These are phyloP conservation scores for Catharus minimus DNA, from an alignment of 2,113 vertebrate species.

Conservation along the genomic window DNA sequence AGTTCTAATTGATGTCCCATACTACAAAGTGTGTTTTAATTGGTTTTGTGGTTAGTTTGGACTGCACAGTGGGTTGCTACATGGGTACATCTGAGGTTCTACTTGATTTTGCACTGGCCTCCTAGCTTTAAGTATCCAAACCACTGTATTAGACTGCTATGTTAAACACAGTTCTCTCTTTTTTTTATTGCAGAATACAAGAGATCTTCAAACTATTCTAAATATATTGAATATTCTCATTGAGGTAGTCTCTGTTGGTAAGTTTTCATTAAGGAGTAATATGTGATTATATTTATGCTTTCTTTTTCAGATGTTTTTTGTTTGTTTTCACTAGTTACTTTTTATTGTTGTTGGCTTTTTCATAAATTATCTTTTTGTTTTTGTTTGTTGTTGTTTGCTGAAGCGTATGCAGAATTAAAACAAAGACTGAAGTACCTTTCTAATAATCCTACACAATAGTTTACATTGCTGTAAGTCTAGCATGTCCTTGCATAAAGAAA, in stretches of 20 bases:
- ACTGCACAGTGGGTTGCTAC: neutral
- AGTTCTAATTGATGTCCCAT: neutral
- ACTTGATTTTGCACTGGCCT: neutral
- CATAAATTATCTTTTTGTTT: neutral
- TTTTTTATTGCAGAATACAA: slow-evolving; percentile 83
- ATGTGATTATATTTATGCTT: neutral
- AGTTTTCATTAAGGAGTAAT: slow-evolving; percentile 61
- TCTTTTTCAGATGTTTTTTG: neutral
- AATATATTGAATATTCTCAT: slow-evolving; percentile 92
- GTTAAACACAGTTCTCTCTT: neutral
- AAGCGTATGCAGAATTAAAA: neutral
- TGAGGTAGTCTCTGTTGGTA: slow-evolving; percentile 90
- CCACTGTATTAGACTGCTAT: neutral
- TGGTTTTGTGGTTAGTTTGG: neutral
- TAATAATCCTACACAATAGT: neutral
- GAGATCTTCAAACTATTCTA: slow-evolving; percentile 87
- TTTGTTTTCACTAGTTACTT: neutral
- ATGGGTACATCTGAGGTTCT: neutral
- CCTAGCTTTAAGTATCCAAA: neutral
- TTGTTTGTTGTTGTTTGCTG: neutral
- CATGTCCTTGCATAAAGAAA: neutral
- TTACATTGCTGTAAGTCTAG: neutral
- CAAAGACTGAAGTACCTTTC: neutral
- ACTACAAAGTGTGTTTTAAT: neutral
- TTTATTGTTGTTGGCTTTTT: neutral